These are phyloP conservation scores for Chelonus formosanus DNA, from an alignment of 2,888 invertebrate genomes.

Conservation along the genomic window DNA sequence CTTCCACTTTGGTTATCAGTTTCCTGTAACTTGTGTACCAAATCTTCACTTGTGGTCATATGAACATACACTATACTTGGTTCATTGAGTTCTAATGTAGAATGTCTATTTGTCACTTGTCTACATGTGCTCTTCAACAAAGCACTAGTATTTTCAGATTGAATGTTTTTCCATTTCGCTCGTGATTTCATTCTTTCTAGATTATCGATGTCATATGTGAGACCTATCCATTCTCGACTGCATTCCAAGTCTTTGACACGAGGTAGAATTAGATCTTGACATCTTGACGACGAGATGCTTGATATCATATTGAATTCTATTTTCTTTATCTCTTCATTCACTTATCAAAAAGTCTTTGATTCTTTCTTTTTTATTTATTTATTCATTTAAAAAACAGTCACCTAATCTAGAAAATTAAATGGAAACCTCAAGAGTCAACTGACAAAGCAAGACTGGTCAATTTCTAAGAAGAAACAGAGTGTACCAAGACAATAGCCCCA, in stretches of 20 bases:
- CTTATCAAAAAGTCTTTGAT: neutral
- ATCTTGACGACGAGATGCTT: conserved; percentile 5
- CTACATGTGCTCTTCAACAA: neutral
- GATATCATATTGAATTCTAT: conserved; percentile 5
- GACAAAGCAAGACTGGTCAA: conserved; percentile 6
- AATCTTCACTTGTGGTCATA: conserved; percentile 32
- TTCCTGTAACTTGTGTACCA: conserved; percentile 21
- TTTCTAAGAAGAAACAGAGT: conserved; percentile 35
- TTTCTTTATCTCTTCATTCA: neutral
- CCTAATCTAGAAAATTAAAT: too few relatives aligned
- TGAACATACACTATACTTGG: conserved; percentile 49
- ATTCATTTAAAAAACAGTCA: neutral
- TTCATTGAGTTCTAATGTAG: conserved; percentile 53
- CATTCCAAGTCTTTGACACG: conserved; percentile 51
- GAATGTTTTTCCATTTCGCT: conserved; percentile 3
- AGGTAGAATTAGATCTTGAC: conserved; percentile 35
- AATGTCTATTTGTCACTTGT: conserved; percentile 48
- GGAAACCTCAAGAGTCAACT: too few relatives aligned
- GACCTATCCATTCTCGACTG: conserved; percentile 51
- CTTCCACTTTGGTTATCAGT: conserved; percentile 40
- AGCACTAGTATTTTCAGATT: neutral
- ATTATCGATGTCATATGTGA: conserved; percentile 50
- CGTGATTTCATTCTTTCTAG: conserved; percentile 45
- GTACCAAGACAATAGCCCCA: conserved; percentile 48
- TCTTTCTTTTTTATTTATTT: neutral